phyloP scores from a whole-genome alignment of 2,888 invertebrate species.

The Hyles lineata region DNA sequence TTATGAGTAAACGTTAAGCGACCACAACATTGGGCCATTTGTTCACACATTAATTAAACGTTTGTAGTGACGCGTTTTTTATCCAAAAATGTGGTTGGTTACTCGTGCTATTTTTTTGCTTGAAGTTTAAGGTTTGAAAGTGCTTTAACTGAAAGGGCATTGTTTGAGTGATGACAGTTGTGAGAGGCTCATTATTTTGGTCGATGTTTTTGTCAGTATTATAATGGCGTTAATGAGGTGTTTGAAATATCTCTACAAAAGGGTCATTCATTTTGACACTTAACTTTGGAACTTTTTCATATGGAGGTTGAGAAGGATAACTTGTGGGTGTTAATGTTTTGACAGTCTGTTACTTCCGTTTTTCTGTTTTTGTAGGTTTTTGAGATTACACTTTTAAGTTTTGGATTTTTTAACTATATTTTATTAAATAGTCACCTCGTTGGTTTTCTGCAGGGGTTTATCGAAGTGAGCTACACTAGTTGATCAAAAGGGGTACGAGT shows the following conservation, averaged over 20 bases:
- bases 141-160: no score
- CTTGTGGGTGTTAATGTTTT: no score
- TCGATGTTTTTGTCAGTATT: not conserved
- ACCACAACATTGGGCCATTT: not conserved
- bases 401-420: no score
- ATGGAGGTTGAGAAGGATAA: no score
- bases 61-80: not conserved
- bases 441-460: no score
- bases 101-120: not conserved
- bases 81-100: not conserved
- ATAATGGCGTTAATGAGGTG: not conserved
- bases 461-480: no score
- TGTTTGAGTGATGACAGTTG: no score
- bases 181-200: not conserved
- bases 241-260: not conserved
- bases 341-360: no score
- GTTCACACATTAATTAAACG: conserved; percentile 9
- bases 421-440: no score
- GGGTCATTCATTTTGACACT: not conserved
- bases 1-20: not conserved
- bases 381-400: no score
- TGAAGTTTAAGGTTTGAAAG: not conserved
- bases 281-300: not conserved
- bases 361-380: no score
- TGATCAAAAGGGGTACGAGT: no score